Evolutionary conservation across 2,888 invertebrate genomes (phyloP), one percentile per base, ranked within the genome.

Genomic region (Lamproptera curius): DNA sequence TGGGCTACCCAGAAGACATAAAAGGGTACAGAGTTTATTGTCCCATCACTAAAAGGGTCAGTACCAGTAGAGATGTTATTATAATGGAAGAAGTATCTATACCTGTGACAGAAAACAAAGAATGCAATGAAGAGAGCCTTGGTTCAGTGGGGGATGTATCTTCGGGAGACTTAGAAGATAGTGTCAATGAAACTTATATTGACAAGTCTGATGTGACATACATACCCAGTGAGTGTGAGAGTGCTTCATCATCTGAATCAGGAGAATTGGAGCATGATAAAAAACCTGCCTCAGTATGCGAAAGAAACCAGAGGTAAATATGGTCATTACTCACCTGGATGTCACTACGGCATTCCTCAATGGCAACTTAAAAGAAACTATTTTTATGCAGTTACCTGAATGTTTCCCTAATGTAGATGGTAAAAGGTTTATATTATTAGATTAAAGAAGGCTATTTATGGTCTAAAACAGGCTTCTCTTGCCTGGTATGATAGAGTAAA

Each of bases 361-460:
- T n/a, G n/a, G n/a, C n/a, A n/a, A n/a, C n/a, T n/a, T n/a, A n/a
- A n/a, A n/a, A n/a, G n/a, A n/a, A n/a, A n/a, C n/a, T n/a, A n/a
- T n/a, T n/a, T n/a, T n/a, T n/a, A n/a, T n/a, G n/a, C n/a, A n/a
- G n/a, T n/a, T n/a, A n/a, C n/a, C n/a, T n/a, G n/a, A n/a, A n/a
- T n/a, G n/a, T n/a, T n/a, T n/a, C n/a, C n/a, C n/a, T n/a, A n/a
- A n/a, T n/a, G n/a, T n/a, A n/a, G n/a, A n/a, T n/a, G n/a, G n/a
- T n/a, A n/a, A n/a, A n/a, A n/a, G n/a, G n/a, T n/a, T n/a, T n/a
- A n/a, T n/a, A n/a, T 35, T 14, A 6, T 44, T 2, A 50, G 35
- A 34, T 42, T 46, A 43, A 51, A 47, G 16, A 51, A 47, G 28
- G 47, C 48, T 26, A 39, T 48, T 14, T 52, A 48, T 45, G 52